These are phyloP conservation scores for Ceyx cyanopectus DNA, from an alignment of 2,113 vertebrate genomes.

Conservation along the genomic window DNA sequence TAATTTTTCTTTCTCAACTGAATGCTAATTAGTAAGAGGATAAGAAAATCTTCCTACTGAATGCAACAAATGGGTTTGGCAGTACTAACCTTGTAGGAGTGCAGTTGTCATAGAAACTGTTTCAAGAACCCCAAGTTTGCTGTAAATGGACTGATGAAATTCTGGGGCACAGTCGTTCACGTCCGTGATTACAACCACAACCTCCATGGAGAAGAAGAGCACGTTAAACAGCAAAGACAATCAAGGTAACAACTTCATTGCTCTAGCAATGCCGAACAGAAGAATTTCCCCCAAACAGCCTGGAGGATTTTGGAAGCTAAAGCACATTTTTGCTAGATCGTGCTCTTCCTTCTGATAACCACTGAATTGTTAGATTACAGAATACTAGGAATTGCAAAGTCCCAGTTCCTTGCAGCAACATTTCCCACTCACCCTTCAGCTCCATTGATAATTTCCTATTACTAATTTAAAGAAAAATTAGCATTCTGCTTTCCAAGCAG, in stretches of 20 bases:
- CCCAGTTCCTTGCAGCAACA: background rate
- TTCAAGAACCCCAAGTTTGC: slow-evolving; percentile 85
- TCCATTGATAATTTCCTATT: background rate
- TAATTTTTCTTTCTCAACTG: background rate
- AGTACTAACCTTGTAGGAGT: slow-evolving; percentile 85
- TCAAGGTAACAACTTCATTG: background rate
- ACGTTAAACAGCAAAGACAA: background rate
- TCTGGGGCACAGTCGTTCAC: slow-evolving; percentile 88
- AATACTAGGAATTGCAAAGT: background rate
- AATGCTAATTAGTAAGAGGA: background rate
- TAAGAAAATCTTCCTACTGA: background rate
- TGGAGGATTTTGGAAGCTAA: background rate
- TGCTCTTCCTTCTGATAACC: slow-evolving; percentile 1
- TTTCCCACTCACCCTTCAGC: background rate
- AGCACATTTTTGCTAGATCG: slow-evolving; percentile 16
- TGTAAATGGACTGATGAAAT: slow-evolving; percentile 90
- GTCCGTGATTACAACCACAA: slow-evolving; percentile 85
- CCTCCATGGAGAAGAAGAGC: slow-evolving; percentile 64
- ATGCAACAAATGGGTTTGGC: background rate
- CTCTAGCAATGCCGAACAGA: background rate
- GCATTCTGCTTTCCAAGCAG: background rate
- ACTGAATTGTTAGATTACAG: background rate
- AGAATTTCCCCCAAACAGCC: slow-evolving; percentile 1
- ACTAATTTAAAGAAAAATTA: background rate
- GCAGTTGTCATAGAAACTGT: slow-evolving; percentile 88